phyloP scores from a whole-genome alignment of 2,113 vertebrate genomes.

The Papio anubis region DNA sequence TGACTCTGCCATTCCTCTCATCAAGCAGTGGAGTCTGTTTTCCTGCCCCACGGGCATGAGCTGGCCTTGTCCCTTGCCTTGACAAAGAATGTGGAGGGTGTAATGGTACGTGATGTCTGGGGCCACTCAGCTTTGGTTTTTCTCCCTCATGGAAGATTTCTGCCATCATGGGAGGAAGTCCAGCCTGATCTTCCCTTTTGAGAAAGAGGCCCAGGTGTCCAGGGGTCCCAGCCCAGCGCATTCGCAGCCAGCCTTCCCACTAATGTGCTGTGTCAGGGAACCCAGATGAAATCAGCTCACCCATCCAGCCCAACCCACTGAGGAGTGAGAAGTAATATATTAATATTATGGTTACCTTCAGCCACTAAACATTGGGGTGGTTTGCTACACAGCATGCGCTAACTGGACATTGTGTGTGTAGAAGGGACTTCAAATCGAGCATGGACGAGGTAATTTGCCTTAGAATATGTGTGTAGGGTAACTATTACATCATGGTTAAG shows the following conservation, averaged over 20 bases:
- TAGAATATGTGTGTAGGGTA: not conserved
- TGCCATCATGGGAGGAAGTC: not conserved
- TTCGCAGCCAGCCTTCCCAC: no score
- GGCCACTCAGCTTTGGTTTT: not conserved
- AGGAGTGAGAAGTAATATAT: not conserved
- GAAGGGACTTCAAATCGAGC: not conserved
- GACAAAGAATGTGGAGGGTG: not conserved
- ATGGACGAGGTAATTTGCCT: not conserved
- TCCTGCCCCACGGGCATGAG: not conserved
- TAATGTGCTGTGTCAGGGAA: fast-evolving
- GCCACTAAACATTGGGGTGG: not conserved
- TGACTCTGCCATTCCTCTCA: not conserved
- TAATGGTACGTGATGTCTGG: not conserved
- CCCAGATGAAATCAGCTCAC: not conserved
- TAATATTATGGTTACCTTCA: not conserved
- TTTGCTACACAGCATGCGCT: not conserved
- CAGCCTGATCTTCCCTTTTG: not conserved
- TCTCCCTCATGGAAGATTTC: not conserved
- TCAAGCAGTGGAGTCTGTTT: not conserved
- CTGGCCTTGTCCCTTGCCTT: not conserved
- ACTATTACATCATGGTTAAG: not conserved
- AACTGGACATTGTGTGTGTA: not conserved
- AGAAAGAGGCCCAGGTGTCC: not conserved
- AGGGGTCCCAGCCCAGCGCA: not conserved
- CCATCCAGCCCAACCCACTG: not conserved